Evolutionary conservation across 2,113 vertebrate species (phyloP).

Genomic region (Atlantisia rogersi): DNA sequence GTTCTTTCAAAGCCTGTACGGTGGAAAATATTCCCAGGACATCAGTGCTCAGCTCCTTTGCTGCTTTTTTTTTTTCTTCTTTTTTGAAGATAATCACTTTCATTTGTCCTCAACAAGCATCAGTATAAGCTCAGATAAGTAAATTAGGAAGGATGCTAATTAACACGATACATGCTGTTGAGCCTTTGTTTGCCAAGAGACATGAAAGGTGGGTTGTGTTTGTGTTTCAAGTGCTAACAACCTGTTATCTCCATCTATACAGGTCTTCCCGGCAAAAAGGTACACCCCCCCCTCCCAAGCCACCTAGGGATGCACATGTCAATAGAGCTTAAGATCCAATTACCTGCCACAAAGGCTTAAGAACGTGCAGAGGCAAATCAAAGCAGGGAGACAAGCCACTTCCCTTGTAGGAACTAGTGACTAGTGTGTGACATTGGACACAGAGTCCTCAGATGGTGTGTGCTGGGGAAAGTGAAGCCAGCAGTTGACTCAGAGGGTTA

Average conservation of each 20-base stretch:
- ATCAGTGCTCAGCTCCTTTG: background rate
- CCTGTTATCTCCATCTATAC: background rate
- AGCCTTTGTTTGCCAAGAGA: background rate
- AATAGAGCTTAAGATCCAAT: background rate
- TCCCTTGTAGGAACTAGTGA: background rate
- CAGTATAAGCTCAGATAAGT: background rate
- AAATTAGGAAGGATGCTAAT: background rate
- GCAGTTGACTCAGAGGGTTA: background rate
- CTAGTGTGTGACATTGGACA: background rate
- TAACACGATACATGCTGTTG: background rate
- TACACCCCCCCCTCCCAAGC: no score
- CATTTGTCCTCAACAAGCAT: background rate
- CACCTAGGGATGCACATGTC: background rate
- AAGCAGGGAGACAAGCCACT: background rate
- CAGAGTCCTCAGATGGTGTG: background rate
- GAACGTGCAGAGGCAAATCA: background rate
- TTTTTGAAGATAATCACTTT: background rate
- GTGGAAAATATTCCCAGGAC: background rate
- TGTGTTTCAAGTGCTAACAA: conserved; percentile 1
- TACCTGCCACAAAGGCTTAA: conserved; percentile 27
- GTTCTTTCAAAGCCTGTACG: background rate
- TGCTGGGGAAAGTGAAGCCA: background rate
- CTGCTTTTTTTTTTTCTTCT: background rate
- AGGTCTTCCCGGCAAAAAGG: no score
- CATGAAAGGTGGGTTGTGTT: background rate